Base-by-base conservation (phyloP, 2,113 vertebrate genomes). In the Anas platyrhynchos region DNA sequence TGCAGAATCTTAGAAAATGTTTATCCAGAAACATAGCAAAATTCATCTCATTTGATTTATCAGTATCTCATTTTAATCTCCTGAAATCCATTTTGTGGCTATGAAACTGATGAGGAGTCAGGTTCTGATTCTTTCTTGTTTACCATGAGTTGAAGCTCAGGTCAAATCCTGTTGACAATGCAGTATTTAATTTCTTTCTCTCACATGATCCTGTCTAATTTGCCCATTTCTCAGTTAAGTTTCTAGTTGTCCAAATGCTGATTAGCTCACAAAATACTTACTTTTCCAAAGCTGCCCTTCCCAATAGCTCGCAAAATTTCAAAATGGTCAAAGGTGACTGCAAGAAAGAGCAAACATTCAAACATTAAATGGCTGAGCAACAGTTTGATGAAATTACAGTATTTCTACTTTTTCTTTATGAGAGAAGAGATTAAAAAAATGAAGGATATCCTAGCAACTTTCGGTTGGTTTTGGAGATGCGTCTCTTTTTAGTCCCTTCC, bases 281-380 rank as follows among this genome's bases (percentile, higher is more conserved):
- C 99, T 98, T 99, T 99, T 86, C 99, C 99, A 25, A 99, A 99
- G 93, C 99, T 99, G 91, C 99, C 99, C 97, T 99, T 99, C 83
- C 99, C 99, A 82, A 99, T 99, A 50, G 99, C 99, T 96, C 99
- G 97, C 80, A 99, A 95, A 96, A 99, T 99, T 98, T 99, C 99
- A 97, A 99, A 99, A 93, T 99, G 98, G 97, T 99, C 99, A 23
- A 99, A 99, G 95, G 98, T 99, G 71, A 99, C 99, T 99, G 98
- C 43, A 97, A 97, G 81, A 95, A 92, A 94, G 94, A 98, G 86
- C 34, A 97, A 87, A 97, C n/a, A 41, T 91, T 84, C 66, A 63
- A 38, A 68, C 41, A 50, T 74, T 55, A 78, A 67, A 62, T 16
- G 29, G 34, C 29, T 78, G 27, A 95, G 58, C 48, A 82, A 58